Base-by-base conservation (phyloP, 2,888 invertebrate genomes). In the Diarsia rubi region DNA sequence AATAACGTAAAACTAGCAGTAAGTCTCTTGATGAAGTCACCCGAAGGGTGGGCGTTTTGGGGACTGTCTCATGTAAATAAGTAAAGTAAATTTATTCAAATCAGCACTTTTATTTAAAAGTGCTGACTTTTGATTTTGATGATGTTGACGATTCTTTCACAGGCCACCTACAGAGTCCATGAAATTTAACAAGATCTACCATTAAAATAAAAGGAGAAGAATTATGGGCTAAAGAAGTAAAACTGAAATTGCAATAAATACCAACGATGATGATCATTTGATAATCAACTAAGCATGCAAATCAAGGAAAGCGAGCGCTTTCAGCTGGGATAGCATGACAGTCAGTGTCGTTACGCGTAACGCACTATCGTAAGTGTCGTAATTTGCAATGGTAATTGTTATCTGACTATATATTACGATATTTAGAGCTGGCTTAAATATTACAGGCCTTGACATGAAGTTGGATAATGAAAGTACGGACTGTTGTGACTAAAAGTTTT, bases 231-330 rank as follows among this genome's bases (percentile, higher is more conserved):
- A n/a, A 3, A 3, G n/a, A 16, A 27, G 0, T 60, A 27, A 63
- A 70, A 70, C 11, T 68, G 16, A 69, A 42, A 44, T 65, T 54
- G 16, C 21, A 79, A 72, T 73, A 82, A 75, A 83, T 52, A 54
- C 8, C 12, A 67, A 68, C 45, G 52, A 65, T 52, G 62, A 60
- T 62, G 31, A 67, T 63, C 49, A 52, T 85, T 78, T 77, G 68
- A 77, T 83, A 81, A 74, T 79, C 67, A 82, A 75, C 72, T 71
- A 54, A 59, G 76, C 79, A 89, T 91, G 89, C 83, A 89, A 90
- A 90, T 89, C 73, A 84, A 84, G 64, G 89, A 89, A 91, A 90
- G 89, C 77, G 75, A 77, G 81, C 77, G 79, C 83, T 86, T 86
- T 85, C 86, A 81, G 84, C 79, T 83, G 70, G 75, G 62, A 82